These are phyloP conservation scores for Ophthalmolycus amberensis DNA, from an alignment of 2,113 vertebrate species.

Conservation along the genomic window DNA sequence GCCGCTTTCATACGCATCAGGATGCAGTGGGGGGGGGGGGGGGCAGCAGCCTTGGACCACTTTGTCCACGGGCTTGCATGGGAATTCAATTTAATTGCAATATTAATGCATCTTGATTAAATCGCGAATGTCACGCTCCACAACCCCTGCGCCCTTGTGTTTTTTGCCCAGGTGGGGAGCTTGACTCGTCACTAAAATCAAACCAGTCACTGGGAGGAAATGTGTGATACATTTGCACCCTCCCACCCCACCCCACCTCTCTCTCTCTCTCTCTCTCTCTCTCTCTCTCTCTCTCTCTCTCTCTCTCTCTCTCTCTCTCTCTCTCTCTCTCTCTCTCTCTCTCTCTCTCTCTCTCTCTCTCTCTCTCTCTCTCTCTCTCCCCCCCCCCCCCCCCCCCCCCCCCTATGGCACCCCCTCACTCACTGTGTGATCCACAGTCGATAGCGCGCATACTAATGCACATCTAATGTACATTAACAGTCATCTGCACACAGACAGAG, in stretches of 20 bases:
- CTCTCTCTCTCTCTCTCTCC: too few relatives aligned
- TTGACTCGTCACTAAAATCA: constrained; percentile 54
- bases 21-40: constrained; percentile 23
- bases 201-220: constrained; percentile 33
- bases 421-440: constrained; percentile 8
- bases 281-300: too few relatives aligned
- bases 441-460: constrained; percentile 24
- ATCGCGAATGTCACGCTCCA: constrained; percentile 47
- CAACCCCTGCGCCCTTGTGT: constrained; percentile 27
- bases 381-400: too few relatives aligned
- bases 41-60: constrained; percentile 34
- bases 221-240: constrained; percentile 25
- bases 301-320: background rate
- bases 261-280: background rate
- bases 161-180: constrained; percentile 7
- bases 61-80: constrained; percentile 44
- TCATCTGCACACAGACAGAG: constrained; percentile 60
- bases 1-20: constrained; percentile 60
- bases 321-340: background rate
- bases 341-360: too few relatives aligned
- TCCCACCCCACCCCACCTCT: too few relatives aligned
- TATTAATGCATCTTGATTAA: constrained; percentile 72
- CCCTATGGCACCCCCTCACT: background rate
- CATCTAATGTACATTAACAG: constrained; percentile 50
- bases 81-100: constrained; percentile 63